Conservation (phyloP, 2,888 invertebrate species). For the Orgyia antiqua region DNA sequence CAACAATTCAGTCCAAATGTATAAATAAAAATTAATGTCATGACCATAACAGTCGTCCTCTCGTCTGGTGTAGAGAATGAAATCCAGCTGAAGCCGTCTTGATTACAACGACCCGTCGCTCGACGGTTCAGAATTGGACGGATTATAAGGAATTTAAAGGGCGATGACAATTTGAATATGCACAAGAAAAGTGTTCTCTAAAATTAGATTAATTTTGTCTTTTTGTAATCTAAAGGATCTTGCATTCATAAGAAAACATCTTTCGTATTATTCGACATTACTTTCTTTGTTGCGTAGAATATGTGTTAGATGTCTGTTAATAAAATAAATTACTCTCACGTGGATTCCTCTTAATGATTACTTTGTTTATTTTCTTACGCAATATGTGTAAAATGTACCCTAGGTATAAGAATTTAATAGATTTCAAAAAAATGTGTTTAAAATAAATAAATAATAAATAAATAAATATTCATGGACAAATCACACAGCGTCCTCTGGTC, state of each 20-base stretch:
- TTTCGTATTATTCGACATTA: too few species aligned
- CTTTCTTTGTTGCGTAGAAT: constrained; percentile 48
- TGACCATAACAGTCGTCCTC: constrained; percentile 41
- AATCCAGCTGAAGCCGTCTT: constrained; percentile 72
- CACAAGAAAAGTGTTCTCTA: constrained; percentile 59
- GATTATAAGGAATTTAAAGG: constrained; percentile 76
- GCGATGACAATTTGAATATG: constrained; percentile 75
- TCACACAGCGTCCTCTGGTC: too few species aligned
- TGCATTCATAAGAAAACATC: constrained; percentile 24
- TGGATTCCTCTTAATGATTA: constrained; percentile 16
- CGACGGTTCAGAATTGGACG: constrained; percentile 72
- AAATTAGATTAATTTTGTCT: constrained; percentile 55
- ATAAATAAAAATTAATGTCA: too few species aligned
- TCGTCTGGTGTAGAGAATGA: constrained; percentile 54
- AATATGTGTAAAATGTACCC: too few species aligned
- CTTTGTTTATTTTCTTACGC: too few species aligned
- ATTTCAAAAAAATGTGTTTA: too few species aligned
- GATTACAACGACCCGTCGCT: constrained; percentile 67
- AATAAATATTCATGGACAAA: too few species aligned
- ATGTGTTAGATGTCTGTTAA: constrained; percentile 27
- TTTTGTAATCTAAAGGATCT: constrained; percentile 25
- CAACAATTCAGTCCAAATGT: too few species aligned
- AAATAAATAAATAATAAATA: too few species aligned
- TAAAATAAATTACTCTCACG: constrained; percentile 32
- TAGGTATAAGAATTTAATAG: too few species aligned